Conservation (phyloP, 2,113 vertebrate genomes). For the Neolamprologus falcicula region DNA sequence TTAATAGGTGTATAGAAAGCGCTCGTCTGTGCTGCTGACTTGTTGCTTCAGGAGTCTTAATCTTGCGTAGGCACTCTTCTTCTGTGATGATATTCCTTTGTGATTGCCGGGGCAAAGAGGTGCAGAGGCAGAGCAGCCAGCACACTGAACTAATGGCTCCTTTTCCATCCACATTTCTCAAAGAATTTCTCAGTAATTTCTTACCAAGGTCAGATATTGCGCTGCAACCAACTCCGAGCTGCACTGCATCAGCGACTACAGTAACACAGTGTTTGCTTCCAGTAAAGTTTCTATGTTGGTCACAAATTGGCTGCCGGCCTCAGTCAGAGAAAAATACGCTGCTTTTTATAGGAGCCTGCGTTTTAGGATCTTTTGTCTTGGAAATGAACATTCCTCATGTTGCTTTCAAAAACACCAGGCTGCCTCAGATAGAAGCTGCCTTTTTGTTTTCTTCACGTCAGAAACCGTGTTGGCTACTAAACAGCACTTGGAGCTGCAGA, state of each 20-base stretch:
- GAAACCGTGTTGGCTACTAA: background rate
- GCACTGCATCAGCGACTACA: conserved; percentile 23
- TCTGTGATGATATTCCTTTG: background rate
- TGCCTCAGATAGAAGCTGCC: background rate
- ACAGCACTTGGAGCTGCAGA: background rate
- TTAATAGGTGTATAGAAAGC: background rate
- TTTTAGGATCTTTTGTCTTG: conserved; percentile 47
- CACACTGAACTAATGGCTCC: conserved; percentile 3
- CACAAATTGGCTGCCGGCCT: conserved; percentile 49
- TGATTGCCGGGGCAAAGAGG: background rate
- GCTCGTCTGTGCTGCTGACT: background rate
- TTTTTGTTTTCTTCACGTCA: background rate
- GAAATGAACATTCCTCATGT: conserved; percentile 10
- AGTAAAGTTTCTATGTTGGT: conserved; percentile 60
- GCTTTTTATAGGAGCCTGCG: conserved; percentile 41
- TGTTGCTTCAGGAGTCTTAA: background rate
- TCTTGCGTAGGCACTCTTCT: background rate
- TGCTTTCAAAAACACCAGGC: background rate
- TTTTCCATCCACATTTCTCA: conserved; percentile 13
- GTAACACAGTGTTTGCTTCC: conserved; percentile 41
- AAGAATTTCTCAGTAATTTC: conserved; percentile 22
- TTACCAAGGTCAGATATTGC: conserved; percentile 33
- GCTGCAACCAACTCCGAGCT: conserved; percentile 8
- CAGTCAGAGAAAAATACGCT: conserved; percentile 33
- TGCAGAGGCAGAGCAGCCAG: background rate